Base-by-base conservation (phyloP, 23 tunicate genomes). In the Halocynthia aurantium region DNA sequence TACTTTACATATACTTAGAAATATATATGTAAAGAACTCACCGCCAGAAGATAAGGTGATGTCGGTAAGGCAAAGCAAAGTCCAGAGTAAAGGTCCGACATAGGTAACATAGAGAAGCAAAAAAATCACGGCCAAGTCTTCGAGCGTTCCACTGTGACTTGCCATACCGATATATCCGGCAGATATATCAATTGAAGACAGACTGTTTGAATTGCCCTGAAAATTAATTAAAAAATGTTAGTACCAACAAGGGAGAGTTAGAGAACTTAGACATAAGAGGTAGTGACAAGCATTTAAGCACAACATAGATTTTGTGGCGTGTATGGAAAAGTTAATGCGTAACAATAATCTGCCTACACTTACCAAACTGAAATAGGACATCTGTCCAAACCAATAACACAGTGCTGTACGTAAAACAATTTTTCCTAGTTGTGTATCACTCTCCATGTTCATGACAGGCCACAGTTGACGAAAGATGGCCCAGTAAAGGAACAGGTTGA, bases 181-280 rank as follows among this genome's bases (percentile, higher is more conserved):
- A 6, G 98, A 92, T 58, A 92, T 22, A 69, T 92, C 98, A 49
- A 92, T 81, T 17, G 88, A 82, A 19, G 92, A 91, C n/a, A 92
- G 69, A 50, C 98, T 84, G 78, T 92, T 92, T 9, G 98, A 92
- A 58, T 92, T 92, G 13, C 98, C 98, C 91, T 85, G 83, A 18
- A n/a, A 31, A 31, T 31, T 31, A 31, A 31, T 31, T 31, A 1
- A 31, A 31, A 31, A 31, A 31, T 31, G 44, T 31, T 72, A 49
- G 15, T 40, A 44, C 10, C 15, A 15, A 11, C 21, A 72, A 13
- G 70, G 17, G n/a, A 4, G 77, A 50, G 61, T 51, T 12, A 13
- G 6, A n/a, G 2, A 61, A n/a, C 58, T 72, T 72, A 50, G 61
- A 40, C 61, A 20, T n/a, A 72, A 51, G 40, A n/a, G 13, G 49